Conservation (phyloP, 2,888 invertebrate genomes). For the Oscheius sp. region DNA sequence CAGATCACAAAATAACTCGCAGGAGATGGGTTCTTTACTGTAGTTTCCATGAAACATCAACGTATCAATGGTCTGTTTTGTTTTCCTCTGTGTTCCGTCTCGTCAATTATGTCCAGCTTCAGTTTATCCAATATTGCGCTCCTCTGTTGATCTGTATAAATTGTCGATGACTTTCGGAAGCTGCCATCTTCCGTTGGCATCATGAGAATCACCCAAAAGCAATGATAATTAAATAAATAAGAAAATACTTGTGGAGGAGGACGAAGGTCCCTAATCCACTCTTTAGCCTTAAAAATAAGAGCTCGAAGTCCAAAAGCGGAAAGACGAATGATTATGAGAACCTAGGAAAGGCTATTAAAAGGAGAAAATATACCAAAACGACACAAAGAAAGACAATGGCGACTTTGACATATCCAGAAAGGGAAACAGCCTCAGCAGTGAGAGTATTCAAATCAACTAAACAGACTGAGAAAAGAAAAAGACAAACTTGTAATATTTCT, state of each 20-base stretch:
- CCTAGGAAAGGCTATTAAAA: slow-evolving; percentile 10
- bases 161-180: slow-evolving; percentile 40
- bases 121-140: slow-evolving; percentile 43
- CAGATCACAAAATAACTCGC: slow-evolving; percentile 44
- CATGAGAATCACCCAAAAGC: slow-evolving; percentile 49
- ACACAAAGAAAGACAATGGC: slow-evolving; percentile 45
- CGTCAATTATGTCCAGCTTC: slow-evolving; percentile 40
- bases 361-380: slow-evolving; percentile 32
- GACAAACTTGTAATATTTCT: slow-evolving; percentile 55
- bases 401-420: slow-evolving; percentile 56
- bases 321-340: slow-evolving; percentile 44
- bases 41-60: slow-evolving; percentile 18
- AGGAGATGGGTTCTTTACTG: neutral
- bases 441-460: slow-evolving; percentile 54
- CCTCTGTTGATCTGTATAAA: slow-evolving; percentile 48
- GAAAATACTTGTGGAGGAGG: slow-evolving; percentile 44
- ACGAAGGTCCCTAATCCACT: slow-evolving; percentile 49
- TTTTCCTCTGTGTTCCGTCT: neutral
- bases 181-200: slow-evolving; percentile 55
- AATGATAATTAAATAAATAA: neutral
- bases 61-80: too few relatives aligned
- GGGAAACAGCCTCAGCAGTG: slow-evolving; percentile 48
- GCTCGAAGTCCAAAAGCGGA: slow-evolving; percentile 49
- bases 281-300: slow-evolving; percentile 44
- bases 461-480: too few relatives aligned